Base-by-base conservation (phyloP, 2,797 vertebrate species). In the Alosa sapidissima region DNA sequence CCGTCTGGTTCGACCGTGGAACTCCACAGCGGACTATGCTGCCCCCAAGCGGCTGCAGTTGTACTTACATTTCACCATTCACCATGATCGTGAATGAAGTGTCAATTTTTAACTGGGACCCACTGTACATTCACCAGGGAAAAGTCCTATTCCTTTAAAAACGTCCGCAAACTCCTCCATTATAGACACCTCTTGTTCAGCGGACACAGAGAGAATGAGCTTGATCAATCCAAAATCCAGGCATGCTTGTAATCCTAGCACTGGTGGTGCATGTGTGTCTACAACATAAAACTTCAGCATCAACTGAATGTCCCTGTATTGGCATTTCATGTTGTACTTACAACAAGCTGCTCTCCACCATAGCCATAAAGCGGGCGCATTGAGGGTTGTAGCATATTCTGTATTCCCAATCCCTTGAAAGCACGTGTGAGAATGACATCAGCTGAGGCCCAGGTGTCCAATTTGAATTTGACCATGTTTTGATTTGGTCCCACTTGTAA, bases 201-300 rank as follows among this genome's bases (percentile, higher is more conserved):
- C 21, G 6, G 55, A 58, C 2, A 85, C 51, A 19, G 81, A 85
- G 28, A 83, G 51, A 14, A 83, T 75, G 1, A 84, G 62, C 2
- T 88, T 83, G 5, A 85, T 87, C 2, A 89, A 48, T 28, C 83
- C 84, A 68, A 87, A 81, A 16, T 86, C 82, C 0, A 86, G 5
- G 0, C 84, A 88, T 49, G 85, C 75, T 72, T 86, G 72, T 47
- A 89, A 3, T 1, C 85, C 86, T 81, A 85, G 48, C 4, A 87
- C 83, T 58, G 88, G 86, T 0, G 54, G 81, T 41, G 62, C 72
- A 7, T 60, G 72, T 68, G 86, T 87, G 48, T 90, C 82, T 0
- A 87, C 81, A 0, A 88, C 1, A 1, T 87, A 41, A 2, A 88
- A 36, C 2, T 84, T 68, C 16, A 86, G 7, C 3, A 58, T 82